phyloP scores from a whole-genome alignment of 2,797 vertebrate genomes.

The Sylvia borin region DNA sequence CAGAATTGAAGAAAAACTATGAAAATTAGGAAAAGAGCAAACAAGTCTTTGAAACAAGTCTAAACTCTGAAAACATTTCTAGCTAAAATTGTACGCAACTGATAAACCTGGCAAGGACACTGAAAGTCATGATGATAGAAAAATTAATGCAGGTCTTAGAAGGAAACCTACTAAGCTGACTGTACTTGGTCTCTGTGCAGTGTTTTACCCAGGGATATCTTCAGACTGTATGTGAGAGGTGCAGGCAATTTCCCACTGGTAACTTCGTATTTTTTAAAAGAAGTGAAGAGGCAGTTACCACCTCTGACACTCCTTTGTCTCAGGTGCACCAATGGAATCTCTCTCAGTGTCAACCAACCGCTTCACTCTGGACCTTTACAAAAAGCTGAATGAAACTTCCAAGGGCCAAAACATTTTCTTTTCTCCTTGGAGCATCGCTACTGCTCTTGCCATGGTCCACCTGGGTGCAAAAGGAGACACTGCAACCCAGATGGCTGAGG shows the following conservation, averaged over 20 bases:
- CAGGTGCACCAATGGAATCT: constrained; percentile 66
- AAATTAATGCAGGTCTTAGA: not conserved
- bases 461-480: constrained; percentile 70
- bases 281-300: not conserved
- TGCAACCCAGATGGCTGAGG: constrained; percentile 70
- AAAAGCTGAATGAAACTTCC: constrained; percentile 64
- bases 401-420: constrained; percentile 73
- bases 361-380: constrained; percentile 76
- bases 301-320: not conserved
- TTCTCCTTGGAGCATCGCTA: constrained; percentile 71
- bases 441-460: constrained; percentile 70
- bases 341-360: constrained; percentile 55
- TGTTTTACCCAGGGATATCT: not conserved
- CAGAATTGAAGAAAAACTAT: not conserved
- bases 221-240: not conserved
- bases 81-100: not conserved
- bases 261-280: not conserved
- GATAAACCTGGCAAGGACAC: not conserved
- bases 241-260: not conserved
- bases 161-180: not conserved
- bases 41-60: not conserved
- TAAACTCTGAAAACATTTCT: not conserved
- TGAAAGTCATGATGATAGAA: not conserved
- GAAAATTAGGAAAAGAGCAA: not conserved
- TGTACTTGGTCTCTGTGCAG: not conserved